Evolutionary conservation across 2,113 vertebrate species (phyloP).

Genomic region (Eurystomus gularis): DNA sequence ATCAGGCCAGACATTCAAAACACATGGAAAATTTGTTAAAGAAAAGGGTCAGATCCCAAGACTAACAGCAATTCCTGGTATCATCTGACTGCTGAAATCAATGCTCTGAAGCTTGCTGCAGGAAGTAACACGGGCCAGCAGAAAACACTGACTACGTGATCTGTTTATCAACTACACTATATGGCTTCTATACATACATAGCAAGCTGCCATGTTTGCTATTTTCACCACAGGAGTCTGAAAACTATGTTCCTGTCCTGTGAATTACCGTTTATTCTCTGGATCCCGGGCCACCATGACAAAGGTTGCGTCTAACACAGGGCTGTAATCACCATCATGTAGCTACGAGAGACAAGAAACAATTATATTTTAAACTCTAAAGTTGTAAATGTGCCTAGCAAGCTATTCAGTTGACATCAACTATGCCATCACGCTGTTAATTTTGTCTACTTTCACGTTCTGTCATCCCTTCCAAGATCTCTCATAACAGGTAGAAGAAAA

Average conservation of each 20-base stretch:
- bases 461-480: background rate
- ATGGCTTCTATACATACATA: background rate
- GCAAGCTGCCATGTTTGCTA: background rate
- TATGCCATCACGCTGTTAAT: background rate
- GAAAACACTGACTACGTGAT: background rate
- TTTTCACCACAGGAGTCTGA: background rate
- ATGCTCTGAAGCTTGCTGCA: background rate
- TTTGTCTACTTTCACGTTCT: background rate
- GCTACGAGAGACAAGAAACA: slow-evolving; percentile 56
- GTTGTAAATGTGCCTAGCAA: background rate
- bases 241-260: background rate
- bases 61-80: background rate
- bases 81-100: background rate
- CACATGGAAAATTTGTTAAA: background rate
- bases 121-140: background rate
- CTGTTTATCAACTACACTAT: background rate
- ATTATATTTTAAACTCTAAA: background rate
- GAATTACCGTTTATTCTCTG: slow-evolving; percentile 91
- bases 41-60: background rate
- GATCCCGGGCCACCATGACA: slow-evolving; percentile 96
- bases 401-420: background rate
- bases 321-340: slow-evolving; percentile 76
- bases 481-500: background rate
- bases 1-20: background rate
- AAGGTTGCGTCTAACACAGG: slow-evolving; percentile 93